Conservation (phyloP, 2,113 vertebrate species). For the Rhabdornis inornatus region DNA sequence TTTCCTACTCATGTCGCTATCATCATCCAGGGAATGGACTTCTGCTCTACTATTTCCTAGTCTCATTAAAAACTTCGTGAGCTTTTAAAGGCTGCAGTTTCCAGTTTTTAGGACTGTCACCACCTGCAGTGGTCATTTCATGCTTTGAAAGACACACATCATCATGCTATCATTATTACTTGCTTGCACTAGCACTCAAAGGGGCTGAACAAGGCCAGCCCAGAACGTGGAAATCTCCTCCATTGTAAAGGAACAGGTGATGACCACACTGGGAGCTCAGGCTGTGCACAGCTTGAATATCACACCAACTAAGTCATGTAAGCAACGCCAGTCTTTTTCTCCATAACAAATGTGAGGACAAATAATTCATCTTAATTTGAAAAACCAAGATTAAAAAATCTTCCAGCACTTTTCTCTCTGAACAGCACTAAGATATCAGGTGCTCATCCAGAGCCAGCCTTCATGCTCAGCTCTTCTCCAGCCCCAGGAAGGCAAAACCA, state of each 20-base stretch:
- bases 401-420: background rate
- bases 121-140: background rate
- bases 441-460: rapidly evolving
- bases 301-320: background rate
- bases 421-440: background rate
- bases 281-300: background rate
- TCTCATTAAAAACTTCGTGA: conserved; percentile 28
- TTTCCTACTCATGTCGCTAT: background rate
- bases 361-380: background rate
- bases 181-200: background rate
- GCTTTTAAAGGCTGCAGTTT: background rate
- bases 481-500: background rate
- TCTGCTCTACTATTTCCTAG: conserved; percentile 9
- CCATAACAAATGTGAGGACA: background rate
- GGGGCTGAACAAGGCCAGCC: background rate
- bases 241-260: background rate
- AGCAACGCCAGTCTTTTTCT: background rate
- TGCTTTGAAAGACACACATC: background rate
- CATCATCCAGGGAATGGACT: conserved; percentile 13
- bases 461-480: rapidly evolving
- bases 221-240: background rate
- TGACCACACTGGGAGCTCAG: background rate
- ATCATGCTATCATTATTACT: background rate
- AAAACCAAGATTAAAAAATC: background rate
- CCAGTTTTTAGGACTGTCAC: background rate